Percentiles rank a stretch among this genome's conserved stretches.
These are phyloP conservation scores for Apolygus lucorum DNA, from an alignment of 1,140 invertebrate species.

Conservation along the genomic window DNA sequence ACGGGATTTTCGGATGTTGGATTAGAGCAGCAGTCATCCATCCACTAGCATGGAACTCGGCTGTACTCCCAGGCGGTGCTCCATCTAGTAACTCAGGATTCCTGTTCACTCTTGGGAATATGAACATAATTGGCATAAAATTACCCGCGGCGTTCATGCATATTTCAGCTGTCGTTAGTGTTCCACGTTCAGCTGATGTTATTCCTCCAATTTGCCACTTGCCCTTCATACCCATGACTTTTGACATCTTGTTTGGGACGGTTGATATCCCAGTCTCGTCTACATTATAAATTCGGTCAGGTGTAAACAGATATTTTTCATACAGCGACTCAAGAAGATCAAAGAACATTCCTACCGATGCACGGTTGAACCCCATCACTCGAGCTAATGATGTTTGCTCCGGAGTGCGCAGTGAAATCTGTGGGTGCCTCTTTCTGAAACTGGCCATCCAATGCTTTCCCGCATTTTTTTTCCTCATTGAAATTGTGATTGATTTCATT, in stretches of 20 bases:
- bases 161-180: too few relatives aligned
- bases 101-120: too few relatives aligned
- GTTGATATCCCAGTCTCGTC: conserved; percentile 39
- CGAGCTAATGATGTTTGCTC: neutral
- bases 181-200: conserved; percentile 35
- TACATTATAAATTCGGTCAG: conserved; percentile 37
- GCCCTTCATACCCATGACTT: conserved; percentile 35
- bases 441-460: neutral
- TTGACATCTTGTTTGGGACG: conserved; percentile 31
- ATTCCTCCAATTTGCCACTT: conserved; percentile 34
- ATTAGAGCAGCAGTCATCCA: too few relatives aligned
- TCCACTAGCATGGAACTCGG: too few relatives aligned
- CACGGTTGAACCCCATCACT: neutral
- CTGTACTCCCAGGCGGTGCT: too few relatives aligned
- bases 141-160: too few relatives aligned
- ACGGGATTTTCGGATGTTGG: too few relatives aligned
- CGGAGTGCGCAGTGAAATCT: neutral
- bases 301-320: conserved; percentile 22
- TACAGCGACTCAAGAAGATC: conserved; percentile 32
- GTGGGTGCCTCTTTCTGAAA: neutral
- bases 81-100: too few relatives aligned
- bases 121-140: too few relatives aligned
- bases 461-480: neutral
- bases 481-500: neutral
- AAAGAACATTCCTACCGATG: conserved; percentile 37